phyloP scores from a whole-genome alignment of 2,888 invertebrate species.

The Cactoblastis cactorum region DNA sequence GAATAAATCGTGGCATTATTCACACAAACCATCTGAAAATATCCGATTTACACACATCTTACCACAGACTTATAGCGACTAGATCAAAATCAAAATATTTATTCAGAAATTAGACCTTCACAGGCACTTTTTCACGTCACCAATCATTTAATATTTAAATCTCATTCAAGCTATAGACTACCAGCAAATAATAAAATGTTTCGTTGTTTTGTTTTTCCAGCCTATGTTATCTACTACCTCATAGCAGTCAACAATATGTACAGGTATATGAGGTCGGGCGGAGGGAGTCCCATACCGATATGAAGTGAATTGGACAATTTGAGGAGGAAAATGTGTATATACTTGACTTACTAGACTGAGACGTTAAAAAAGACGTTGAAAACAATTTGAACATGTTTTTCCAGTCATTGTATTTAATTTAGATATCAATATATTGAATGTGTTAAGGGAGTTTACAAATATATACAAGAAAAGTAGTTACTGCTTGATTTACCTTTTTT shows the following conservation, averaged over 20 bases:
- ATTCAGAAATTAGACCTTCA: neutral
- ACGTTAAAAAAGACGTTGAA: neutral
- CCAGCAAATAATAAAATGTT: too few relatives aligned
- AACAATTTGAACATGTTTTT: neutral
- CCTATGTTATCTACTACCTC: constrained; percentile 57
- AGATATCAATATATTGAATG: neutral
- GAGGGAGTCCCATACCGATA: constrained; percentile 59
- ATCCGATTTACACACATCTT: too few relatives aligned
- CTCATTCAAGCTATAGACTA: too few relatives aligned
- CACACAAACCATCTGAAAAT: too few relatives aligned
- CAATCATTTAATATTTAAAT: too few relatives aligned
- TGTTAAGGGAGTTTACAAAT: neutral
- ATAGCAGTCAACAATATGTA: constrained; percentile 62
- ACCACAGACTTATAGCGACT: too few relatives aligned
- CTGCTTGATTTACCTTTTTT: too few relatives aligned
- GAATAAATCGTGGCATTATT: too few relatives aligned
- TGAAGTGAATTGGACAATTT: constrained; percentile 26
- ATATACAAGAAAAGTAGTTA: neutral
- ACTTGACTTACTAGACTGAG: neutral
- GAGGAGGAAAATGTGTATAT: neutral
- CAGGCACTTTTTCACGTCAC: too few relatives aligned
- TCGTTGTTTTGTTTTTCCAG: constrained; percentile 40
- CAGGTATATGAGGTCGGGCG: constrained; percentile 56
- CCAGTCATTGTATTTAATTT: neutral
- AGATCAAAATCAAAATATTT: too few relatives aligned